These are phyloP conservation scores for Thunnus maccoyii DNA, from an alignment of 2,113 vertebrate species.

Conservation along the genomic window DNA sequence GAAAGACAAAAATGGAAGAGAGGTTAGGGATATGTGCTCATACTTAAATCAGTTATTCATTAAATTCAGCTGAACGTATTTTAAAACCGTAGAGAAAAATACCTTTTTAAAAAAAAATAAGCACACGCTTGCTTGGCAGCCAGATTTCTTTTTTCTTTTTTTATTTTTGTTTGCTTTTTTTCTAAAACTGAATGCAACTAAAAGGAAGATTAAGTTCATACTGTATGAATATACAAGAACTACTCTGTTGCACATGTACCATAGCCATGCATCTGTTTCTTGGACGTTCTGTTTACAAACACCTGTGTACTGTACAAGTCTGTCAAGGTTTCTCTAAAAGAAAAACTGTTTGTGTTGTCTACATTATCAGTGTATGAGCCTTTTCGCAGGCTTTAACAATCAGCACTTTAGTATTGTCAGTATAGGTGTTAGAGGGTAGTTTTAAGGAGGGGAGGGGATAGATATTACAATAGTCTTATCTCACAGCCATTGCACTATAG, in stretches of 20 bases:
- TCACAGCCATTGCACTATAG: constrained; percentile 74
- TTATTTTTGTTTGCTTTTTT: constrained; percentile 53
- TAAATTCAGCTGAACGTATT: constrained; percentile 78
- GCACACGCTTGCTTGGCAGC: constrained; percentile 87
- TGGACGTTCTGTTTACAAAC: constrained; percentile 73
- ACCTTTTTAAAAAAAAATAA: constrained; percentile 71
- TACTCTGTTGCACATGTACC: constrained; percentile 81
- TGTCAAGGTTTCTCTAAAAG: constrained; percentile 61
- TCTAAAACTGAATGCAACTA: constrained; percentile 78
- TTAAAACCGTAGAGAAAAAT: constrained; percentile 73
- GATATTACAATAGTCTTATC: constrained; percentile 54
- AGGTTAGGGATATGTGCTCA: constrained; percentile 74
- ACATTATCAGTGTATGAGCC: constrained; percentile 66
- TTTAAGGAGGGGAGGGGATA: constrained; percentile 49
- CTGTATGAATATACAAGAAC: constrained; percentile 64
- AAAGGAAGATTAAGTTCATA: constrained; percentile 72
- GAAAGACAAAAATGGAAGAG: constrained; percentile 53
- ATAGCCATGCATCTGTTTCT: constrained; percentile 75
- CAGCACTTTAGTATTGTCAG: constrained; percentile 84
- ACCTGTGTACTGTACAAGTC: constrained; percentile 68
- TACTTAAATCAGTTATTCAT: constrained; percentile 80
- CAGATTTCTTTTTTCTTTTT: constrained; percentile 65
- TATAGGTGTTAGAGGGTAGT: constrained; percentile 35
- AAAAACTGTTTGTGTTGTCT: constrained; percentile 64
- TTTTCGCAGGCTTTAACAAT: constrained; percentile 70